Evolutionary conservation across 2,888 invertebrate species (phyloP).

Genomic region (Ophioninae sp.): DNA sequence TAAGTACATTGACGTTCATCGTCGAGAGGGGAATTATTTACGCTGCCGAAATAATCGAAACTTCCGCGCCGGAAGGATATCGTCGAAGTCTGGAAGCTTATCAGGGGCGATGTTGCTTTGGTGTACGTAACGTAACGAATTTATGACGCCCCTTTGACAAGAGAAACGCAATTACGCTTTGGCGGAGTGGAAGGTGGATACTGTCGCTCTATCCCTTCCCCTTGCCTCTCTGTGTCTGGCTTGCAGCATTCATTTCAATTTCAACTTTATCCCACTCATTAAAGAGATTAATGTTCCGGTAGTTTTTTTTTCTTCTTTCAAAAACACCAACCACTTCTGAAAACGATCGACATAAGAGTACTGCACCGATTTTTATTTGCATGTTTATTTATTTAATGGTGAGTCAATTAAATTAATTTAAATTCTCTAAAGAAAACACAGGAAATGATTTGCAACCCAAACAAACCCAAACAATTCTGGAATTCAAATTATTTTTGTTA

Average conservation of each 20-base stretch:
- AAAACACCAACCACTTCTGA: neutral
- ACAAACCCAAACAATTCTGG: too few species aligned
- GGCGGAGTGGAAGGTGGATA: constrained; percentile 68
- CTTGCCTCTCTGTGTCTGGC: constrained; percentile 4
- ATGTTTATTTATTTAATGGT: neutral
- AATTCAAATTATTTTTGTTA: too few species aligned
- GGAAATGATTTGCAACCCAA: too few species aligned
- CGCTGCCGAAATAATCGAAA: constrained; percentile 21
- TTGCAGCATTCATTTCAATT: constrained; percentile 4
- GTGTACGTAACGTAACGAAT: constrained; percentile 67
- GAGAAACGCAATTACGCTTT: constrained; percentile 72
- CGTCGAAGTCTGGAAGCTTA: constrained; percentile 32
- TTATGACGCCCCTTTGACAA: constrained; percentile 74
- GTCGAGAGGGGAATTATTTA: neutral
- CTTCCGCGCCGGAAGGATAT: constrained; percentile 36
- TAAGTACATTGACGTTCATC: neutral
- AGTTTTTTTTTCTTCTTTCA: neutral
- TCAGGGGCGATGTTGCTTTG: constrained; percentile 19
- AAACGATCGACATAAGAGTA: neutral
- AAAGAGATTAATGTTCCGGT: neutral
- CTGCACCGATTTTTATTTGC: neutral
- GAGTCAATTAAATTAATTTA: neutral
- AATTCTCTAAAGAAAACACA: too few species aligned
- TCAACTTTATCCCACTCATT: constrained; percentile 9
- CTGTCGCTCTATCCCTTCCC: neutral